Evolutionary conservation across 1,140 invertebrate species (phyloP).

Genomic region (Diuraphis noxia): DNA sequence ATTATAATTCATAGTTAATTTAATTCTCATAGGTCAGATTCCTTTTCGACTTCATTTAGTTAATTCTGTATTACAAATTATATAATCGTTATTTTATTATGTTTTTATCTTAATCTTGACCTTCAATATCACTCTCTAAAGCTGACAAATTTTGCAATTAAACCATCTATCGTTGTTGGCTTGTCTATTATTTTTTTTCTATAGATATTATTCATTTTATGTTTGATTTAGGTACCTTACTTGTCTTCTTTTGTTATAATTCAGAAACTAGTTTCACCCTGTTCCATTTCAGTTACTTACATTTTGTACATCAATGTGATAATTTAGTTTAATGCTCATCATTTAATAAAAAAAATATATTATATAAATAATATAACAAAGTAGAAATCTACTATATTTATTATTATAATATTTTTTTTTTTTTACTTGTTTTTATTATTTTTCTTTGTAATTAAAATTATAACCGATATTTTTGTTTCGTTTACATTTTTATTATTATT

Average conservation of each 20-base stretch:
- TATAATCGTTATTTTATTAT: slow-evolving; percentile 17
- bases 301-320: slow-evolving; percentile 55
- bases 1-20: not conserved
- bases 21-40: slow-evolving; percentile 5
- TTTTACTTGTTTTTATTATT: slow-evolving; percentile 25
- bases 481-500: slow-evolving; percentile 31
- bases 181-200: not conserved
- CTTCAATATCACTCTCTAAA: not conserved
- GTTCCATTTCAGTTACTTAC: not conserved
- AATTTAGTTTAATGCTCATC: slow-evolving; percentile 56
- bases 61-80: slow-evolving; percentile 13
- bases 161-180: not conserved
- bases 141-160: not conserved
- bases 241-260: not conserved
- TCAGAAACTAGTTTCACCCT: not conserved
- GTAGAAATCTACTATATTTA: slow-evolving; percentile 38
- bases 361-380: slow-evolving; percentile 3
- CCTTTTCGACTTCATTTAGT: not conserved
- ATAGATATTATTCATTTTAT: not conserved
- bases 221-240: not conserved
- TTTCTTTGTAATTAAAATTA: not conserved
- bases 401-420: slow-evolving; percentile 19
- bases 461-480: slow-evolving; percentile 31
- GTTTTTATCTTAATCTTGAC: not conserved
- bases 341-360: slow-evolving; percentile 23